These are phyloP conservation scores for Agrochola macilenta DNA, from an alignment of 2,888 invertebrate genomes.

Conservation along the genomic window DNA sequence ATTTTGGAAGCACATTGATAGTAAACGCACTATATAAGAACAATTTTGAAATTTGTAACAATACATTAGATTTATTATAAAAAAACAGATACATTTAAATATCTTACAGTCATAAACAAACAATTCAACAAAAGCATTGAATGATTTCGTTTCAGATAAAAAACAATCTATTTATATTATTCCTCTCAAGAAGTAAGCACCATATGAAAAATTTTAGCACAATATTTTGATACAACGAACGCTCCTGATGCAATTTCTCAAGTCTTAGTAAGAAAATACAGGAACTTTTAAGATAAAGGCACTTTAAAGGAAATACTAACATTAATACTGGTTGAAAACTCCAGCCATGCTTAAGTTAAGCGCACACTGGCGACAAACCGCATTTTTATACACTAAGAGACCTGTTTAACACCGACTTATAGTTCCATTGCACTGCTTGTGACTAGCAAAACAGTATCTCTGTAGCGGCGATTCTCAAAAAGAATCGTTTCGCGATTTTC, in stretches of 20 bases:
- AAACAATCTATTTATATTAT: slow-evolving; percentile 42
- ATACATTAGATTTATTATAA: slow-evolving; percentile 24
- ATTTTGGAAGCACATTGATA: slow-evolving; percentile 50
- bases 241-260: slow-evolving; percentile 55
- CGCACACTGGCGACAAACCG: slow-evolving; percentile 41
- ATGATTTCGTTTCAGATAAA: slow-evolving; percentile 8
- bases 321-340: slow-evolving; percentile 71
- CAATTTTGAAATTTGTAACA: slow-evolving; percentile 34
- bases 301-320: slow-evolving; percentile 65
- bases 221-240: slow-evolving; percentile 5
- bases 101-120: slow-evolving; percentile 26
- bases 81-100: slow-evolving; percentile 40
- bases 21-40: slow-evolving; percentile 6
- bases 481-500: slow-evolving; percentile 26
- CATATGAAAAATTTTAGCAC: slow-evolving; percentile 38
- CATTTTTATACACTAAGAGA: slow-evolving; percentile 33
- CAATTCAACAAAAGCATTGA: slow-evolving; percentile 53
- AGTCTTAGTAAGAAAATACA: slow-evolving; percentile 70
- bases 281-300: slow-evolving; percentile 72
- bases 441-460: slow-evolving; percentile 63
- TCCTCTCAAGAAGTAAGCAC: slow-evolving; percentile 49
- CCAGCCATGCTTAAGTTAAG: slow-evolving; percentile 45
- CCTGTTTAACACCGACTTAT: slow-evolving; percentile 51
- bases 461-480: slow-evolving; percentile 16
- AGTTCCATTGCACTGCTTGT: slow-evolving; percentile 58